Percentiles rank a stretch among this genome's conserved stretches.
These are phyloP conservation scores for Drosophila arawakana DNA, from an alignment of 1,140 invertebrate species.

Conservation along the genomic window DNA sequence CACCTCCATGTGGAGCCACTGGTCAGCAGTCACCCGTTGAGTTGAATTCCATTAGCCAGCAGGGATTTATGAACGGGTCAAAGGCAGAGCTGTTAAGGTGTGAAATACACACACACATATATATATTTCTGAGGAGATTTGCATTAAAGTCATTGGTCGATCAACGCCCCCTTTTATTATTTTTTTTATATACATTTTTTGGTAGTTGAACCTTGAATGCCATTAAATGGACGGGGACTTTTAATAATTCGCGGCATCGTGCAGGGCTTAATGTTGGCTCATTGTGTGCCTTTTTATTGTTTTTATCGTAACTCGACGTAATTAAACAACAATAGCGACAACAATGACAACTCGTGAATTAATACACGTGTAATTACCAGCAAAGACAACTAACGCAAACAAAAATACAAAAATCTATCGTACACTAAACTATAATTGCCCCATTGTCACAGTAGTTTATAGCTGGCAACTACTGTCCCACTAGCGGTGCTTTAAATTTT, in stretches of 20 bases:
- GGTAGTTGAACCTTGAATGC: slow-evolving; percentile 20
- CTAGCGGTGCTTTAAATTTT: slow-evolving; percentile 15
- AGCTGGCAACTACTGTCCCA: not conserved
- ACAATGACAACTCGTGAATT: slow-evolving; percentile 44
- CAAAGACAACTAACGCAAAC: slow-evolving; percentile 3
- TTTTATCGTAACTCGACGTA: slow-evolving; percentile 42
- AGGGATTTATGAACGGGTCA: slow-evolving; percentile 12
- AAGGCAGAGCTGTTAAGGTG: slow-evolving; percentile 26
- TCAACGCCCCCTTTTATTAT: slow-evolving; percentile 15
- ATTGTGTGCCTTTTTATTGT: slow-evolving; percentile 34
- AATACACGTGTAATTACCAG: slow-evolving; percentile 49
- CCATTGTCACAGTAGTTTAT: slow-evolving; percentile 58
- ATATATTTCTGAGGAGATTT: slow-evolving; percentile 19
- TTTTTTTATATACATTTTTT: too few relatives aligned
- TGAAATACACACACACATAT: slow-evolving; percentile 2
- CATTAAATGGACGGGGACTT: slow-evolving; percentile 1
- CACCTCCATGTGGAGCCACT: not conserved
- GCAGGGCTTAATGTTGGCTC: not conserved
- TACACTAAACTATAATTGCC: slow-evolving; percentile 56
- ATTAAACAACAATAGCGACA: slow-evolving; percentile 51
- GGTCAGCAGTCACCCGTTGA: slow-evolving; percentile 16
- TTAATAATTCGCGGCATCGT: not conserved
- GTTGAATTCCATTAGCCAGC: slow-evolving; percentile 21
- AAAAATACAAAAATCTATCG: slow-evolving; percentile 35
- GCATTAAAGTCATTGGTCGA: slow-evolving; percentile 24